phyloP scores from a whole-genome alignment of 1,140 invertebrate species.

The Lordiphosa collinella region DNA sequence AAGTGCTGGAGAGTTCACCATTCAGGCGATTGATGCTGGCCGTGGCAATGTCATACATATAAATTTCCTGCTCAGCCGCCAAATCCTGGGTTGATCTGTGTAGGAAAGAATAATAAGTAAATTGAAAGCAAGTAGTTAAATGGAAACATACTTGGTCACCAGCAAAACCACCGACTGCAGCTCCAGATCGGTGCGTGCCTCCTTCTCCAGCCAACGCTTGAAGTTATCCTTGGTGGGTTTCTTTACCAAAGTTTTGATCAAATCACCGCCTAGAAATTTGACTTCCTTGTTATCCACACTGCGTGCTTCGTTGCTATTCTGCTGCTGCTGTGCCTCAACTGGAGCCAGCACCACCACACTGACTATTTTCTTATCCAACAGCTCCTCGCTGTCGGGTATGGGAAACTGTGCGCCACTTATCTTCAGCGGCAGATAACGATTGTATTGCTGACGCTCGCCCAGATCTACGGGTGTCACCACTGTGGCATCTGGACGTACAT shows the following conservation, averaged over 20 bases:
- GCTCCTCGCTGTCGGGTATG: conserved; percentile 86
- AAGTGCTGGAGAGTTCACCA: conserved; percentile 88
- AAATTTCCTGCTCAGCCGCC: conserved; percentile 87
- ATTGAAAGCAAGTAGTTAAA: too few relatives aligned
- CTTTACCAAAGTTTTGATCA: conserved; percentile 87
- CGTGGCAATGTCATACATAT: conserved; percentile 89
- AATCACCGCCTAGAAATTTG: conserved; percentile 85
- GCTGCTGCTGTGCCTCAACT: conserved; percentile 81
- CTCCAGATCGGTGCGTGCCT: conserved; percentile 85
- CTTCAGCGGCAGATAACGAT: conserved; percentile 90
- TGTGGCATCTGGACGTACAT: conserved; percentile 86
- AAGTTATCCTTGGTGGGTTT: conserved; percentile 88
- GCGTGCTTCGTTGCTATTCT: conserved; percentile 63
- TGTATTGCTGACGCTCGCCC: conserved; percentile 87
- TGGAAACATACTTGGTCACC: conserved; percentile 87
- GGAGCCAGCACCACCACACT: conserved; percentile 91
- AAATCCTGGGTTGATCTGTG: conserved; percentile 44
- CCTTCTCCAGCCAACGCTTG: conserved; percentile 88
- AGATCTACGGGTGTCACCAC: conserved; percentile 87
- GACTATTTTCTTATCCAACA: conserved; percentile 87
- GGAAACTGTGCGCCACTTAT: conserved; percentile 91
- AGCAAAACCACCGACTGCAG: conserved; percentile 89
- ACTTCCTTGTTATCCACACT: conserved; percentile 81
- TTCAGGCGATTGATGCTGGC: conserved; percentile 85
- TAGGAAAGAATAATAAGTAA: background rate